Percentiles rank a stretch among this genome's conserved stretches.
These are phyloP conservation scores for Zaprionus kolodkinae DNA, from an alignment of 1,140 invertebrate genomes.

Conservation along the genomic window DNA sequence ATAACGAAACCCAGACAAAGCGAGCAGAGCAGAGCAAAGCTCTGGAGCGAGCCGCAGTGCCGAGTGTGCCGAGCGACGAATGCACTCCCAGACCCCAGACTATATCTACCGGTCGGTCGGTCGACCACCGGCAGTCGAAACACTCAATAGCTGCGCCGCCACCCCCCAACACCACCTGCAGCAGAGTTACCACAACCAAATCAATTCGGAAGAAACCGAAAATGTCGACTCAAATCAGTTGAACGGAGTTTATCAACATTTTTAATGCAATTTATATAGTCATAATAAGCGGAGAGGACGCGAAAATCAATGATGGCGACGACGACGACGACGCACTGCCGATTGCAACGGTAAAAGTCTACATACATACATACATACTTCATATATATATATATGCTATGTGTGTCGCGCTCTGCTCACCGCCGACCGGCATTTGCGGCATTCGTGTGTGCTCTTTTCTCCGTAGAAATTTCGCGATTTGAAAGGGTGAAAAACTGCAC, in stretches of 20 bases:
- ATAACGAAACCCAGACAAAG: conserved; percentile 66
- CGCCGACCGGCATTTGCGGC: conserved; percentile 61
- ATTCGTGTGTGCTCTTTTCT: conserved; percentile 58
- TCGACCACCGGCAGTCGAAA: background rate
- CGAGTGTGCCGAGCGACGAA: conserved; percentile 41
- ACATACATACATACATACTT: background rate
- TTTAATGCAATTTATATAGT: conserved; percentile 17
- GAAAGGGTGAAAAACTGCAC: conserved; percentile 74
- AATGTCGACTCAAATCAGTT: background rate
- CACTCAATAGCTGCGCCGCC: background rate
- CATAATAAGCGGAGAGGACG: background rate
- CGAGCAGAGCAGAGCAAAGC: conserved; percentile 28
- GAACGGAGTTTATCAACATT: conserved; percentile 26
- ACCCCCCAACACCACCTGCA: conserved; percentile 2
- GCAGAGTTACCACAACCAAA: background rate
- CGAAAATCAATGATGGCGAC: conserved; percentile 48
- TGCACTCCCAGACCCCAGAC: conserved; percentile 39
- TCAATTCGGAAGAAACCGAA: background rate
- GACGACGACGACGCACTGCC: conserved; percentile 14
- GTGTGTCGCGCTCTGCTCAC: conserved; percentile 10
- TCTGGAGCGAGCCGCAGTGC: conserved; percentile 37
- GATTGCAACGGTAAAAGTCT: conserved; percentile 26
- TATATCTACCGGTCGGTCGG: background rate
- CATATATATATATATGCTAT: background rate
- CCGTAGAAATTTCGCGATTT: conserved; percentile 60